These are phyloP conservation scores for Drosophila ogumai DNA, from an alignment of 1,140 invertebrate genomes.

Conservation along the genomic window DNA sequence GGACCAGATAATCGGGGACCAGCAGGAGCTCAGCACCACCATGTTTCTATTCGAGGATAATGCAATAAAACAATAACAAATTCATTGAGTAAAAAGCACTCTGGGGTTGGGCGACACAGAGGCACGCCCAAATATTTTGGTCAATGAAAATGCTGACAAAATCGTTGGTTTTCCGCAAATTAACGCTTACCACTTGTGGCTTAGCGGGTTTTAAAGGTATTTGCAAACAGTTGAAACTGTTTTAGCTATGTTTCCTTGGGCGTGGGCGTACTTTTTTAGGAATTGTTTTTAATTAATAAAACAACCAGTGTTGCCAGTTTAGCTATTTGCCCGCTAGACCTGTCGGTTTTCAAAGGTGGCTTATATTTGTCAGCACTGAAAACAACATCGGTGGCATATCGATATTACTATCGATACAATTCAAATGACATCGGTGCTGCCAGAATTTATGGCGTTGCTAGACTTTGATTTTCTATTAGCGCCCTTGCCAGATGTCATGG, in stretches of 20 bases:
- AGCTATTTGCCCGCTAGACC: too few relatives aligned
- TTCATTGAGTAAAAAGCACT: neutral
- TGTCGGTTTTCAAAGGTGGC: too few relatives aligned
- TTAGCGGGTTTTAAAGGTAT: neutral
- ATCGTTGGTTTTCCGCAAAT: neutral
- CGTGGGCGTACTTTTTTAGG: constrained; percentile 34
- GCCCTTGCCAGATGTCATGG: neutral
- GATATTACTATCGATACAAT: too few relatives aligned
- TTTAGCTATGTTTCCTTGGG: constrained; percentile 6
- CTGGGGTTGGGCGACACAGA: constrained; percentile 1
- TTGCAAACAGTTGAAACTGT: neutral
- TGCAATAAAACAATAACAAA: neutral
- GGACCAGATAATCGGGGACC: constrained; percentile 94
- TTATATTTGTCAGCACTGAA: too few relatives aligned
- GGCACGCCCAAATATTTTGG: constrained; percentile 44
- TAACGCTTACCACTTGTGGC: neutral
- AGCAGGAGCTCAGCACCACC: constrained; percentile 91
- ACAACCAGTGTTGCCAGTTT: neutral
- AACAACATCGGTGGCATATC: too few relatives aligned
- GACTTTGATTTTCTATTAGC: too few relatives aligned
- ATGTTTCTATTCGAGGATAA: constrained; percentile 83
- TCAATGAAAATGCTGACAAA: constrained; percentile 16
- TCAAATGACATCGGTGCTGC: too few relatives aligned
- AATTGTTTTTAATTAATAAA: constrained; percentile 16
- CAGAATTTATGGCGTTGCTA: too few relatives aligned